These are phyloP conservation scores for Baronia brevicornis DNA, from an alignment of 2,888 invertebrate species.

Conservation along the genomic window DNA sequence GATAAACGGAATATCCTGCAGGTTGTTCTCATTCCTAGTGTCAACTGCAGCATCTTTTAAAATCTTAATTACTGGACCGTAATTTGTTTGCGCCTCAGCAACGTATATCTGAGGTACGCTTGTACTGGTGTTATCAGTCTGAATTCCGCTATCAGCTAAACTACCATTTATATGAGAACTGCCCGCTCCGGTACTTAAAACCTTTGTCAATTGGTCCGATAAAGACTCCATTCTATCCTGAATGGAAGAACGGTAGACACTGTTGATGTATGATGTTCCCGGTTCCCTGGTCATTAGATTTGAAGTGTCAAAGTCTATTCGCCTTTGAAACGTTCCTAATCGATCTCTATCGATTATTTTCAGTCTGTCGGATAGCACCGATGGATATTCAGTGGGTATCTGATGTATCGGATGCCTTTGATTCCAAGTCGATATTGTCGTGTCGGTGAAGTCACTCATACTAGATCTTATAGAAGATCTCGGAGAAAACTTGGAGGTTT, in stretches of 20 bases:
- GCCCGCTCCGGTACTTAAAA: constrained; percentile 59
- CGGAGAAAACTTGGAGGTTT: constrained; percentile 50
- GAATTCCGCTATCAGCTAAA: constrained; percentile 65
- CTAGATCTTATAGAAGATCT: constrained; percentile 65
- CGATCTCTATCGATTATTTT: constrained; percentile 54
- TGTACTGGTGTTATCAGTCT: constrained; percentile 65
- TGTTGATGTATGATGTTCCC: constrained; percentile 51
- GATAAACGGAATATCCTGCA: constrained; percentile 67
- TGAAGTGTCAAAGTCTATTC: constrained; percentile 61
- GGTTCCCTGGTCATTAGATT: constrained; percentile 44
- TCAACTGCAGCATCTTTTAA: constrained; percentile 64
- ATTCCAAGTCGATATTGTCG: constrained; percentile 68
- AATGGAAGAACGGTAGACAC: constrained; percentile 45
- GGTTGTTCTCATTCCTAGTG: constrained; percentile 62
- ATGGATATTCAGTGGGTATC: constrained; percentile 55
- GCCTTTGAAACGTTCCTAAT: constrained; percentile 43
- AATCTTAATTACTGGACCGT: constrained; percentile 32
- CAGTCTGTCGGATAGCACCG: constrained; percentile 59
- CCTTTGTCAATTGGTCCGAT: constrained; percentile 63
- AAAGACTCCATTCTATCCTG: constrained; percentile 58
- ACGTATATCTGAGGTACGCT: constrained; percentile 64
- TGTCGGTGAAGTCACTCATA: constrained; percentile 70
- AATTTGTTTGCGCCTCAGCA: constrained; percentile 32
- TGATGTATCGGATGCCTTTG: constrained; percentile 41
- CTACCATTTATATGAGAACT: constrained; percentile 67